Conservation (phyloP, 2,113 vertebrate genomes). For the Fregetta grallaria region DNA sequence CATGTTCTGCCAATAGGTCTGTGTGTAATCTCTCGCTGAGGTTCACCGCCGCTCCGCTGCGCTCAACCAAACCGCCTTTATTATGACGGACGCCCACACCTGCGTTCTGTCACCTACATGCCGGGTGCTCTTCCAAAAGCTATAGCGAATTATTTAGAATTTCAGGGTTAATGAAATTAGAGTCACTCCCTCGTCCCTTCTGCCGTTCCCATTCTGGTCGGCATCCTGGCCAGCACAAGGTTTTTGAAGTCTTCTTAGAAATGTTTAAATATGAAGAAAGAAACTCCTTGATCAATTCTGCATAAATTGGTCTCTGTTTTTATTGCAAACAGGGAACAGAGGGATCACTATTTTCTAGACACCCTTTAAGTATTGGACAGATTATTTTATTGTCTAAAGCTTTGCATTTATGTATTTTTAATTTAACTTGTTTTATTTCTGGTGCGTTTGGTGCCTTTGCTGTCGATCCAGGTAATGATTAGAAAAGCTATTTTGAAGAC, state of each 20-base stretch:
- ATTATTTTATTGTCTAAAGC: constrained; percentile 21
- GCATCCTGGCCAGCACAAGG: background rate
- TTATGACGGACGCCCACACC: constrained; percentile 46
- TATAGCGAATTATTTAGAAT: background rate
- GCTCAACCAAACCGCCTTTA: constrained; percentile 5
- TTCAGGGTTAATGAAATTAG: background rate
- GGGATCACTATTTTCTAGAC: background rate
- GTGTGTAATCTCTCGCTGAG: constrained; percentile 38
- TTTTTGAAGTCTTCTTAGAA: background rate
- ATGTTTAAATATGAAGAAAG: background rate
- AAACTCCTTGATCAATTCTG: background rate
- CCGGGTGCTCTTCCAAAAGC: background rate
- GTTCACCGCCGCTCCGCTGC: constrained; percentile 1
- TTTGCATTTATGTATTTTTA: constrained; percentile 20
- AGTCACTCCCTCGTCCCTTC: background rate
- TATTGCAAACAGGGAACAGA: background rate
- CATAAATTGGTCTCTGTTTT: background rate
- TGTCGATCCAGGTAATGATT: background rate
- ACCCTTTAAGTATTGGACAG: background rate
- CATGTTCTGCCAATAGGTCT: constrained; percentile 58
- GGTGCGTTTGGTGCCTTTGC: constrained; percentile 12
- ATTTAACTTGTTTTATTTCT: constrained; percentile 36
- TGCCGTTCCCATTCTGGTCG: background rate
- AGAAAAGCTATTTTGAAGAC: background rate
- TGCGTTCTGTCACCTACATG: constrained; percentile 28